Conservation (phyloP, 2,797 vertebrate genomes). For the Poecilia velifera region DNA sequence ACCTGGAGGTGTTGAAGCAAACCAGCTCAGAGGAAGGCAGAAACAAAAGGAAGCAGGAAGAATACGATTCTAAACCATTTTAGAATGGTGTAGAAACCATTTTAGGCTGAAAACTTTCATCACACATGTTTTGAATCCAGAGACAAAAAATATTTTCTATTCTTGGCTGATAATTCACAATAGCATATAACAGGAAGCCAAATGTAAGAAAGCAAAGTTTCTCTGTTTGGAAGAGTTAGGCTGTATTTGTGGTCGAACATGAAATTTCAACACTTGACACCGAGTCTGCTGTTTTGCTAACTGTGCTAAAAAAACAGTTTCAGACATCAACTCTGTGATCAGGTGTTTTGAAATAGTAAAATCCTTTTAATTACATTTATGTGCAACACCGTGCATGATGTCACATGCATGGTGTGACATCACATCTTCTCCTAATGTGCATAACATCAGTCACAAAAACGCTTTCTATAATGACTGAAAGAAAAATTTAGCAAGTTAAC, state of each 20-base stretch:
- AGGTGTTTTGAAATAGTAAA: neutral
- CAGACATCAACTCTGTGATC: neutral
- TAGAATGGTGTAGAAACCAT: too few species aligned
- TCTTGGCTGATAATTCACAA: too few species aligned
- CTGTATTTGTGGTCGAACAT: neutral
- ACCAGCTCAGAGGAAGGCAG: neutral
- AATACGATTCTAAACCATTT: neutral
- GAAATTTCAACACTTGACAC: neutral
- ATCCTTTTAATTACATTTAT: neutral
- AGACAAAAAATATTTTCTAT: neutral
- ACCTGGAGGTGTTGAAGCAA: conserved; percentile 76
- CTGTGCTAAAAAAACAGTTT: neutral
- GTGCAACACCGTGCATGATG: neutral
- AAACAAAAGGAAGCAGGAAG: neutral
- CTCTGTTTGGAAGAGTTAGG: neutral
- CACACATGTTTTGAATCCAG: conserved; percentile 4
- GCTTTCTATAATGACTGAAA: neutral
- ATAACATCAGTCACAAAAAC: neutral
- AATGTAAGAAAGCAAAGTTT: neutral
- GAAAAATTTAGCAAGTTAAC: neutral
- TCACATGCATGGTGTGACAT: neutral
- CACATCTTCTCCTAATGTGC: neutral
- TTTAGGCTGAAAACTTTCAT: neutral
- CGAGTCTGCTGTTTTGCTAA: neutral
- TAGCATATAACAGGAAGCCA: neutral